Percentiles rank a stretch among this genome's conserved stretches.
phyloP scores from a whole-genome alignment of 2,113 vertebrate genomes.

The Neotoma lepida region DNA sequence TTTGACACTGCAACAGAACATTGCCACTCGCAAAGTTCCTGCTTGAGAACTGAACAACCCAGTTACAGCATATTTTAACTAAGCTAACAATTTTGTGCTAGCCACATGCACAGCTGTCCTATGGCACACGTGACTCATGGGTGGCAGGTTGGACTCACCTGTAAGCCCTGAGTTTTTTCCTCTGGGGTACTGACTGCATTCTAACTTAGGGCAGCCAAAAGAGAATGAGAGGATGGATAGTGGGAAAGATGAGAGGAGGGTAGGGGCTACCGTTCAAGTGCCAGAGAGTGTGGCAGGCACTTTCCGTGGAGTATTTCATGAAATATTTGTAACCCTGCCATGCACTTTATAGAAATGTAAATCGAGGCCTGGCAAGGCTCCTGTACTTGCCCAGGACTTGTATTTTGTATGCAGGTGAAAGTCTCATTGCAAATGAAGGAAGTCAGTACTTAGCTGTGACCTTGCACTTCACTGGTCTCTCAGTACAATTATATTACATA shows the following conservation, averaged over 20 bases:
- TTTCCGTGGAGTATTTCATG: background rate
- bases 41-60: background rate
- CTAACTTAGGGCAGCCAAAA: background rate
- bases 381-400: background rate
- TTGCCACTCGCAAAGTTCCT: background rate
- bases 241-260: background rate
- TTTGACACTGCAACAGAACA: no score
- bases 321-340: background rate
- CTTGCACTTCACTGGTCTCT: background rate
- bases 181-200: background rate
- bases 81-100: background rate
- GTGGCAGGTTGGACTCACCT: background rate
- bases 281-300: background rate
- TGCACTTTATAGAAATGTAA: background rate
- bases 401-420: background rate
- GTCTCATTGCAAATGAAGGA: background rate
- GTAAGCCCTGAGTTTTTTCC: background rate
- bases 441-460: background rate
- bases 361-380: background rate
- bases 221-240: background rate
- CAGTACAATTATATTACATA: background rate
- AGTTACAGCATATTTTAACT: background rate
- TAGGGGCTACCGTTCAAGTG: background rate
- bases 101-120: background rate
- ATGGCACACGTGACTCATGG: background rate